Base-by-base conservation (phyloP, 2,797 vertebrate species). In the Onychomys torridus region DNA sequence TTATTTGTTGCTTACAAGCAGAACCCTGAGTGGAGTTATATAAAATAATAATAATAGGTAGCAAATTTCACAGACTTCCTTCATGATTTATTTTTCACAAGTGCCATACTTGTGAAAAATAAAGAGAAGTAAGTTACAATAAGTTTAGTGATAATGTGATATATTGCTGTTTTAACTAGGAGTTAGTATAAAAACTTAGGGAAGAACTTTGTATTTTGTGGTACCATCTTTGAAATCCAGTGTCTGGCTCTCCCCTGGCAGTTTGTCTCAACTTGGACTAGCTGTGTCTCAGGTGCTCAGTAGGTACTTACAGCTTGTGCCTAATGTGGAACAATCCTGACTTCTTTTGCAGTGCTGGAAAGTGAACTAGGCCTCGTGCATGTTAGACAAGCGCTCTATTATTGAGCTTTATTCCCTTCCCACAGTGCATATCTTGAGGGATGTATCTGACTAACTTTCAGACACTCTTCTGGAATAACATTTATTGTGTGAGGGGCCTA, bases 81-180 rank as follows among this genome's bases (percentile, higher is more conserved):
- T 95, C 21, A 29, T 73, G 32, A 52, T 67, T 16, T 2, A 17
- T 46, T 91, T n/a, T n/a, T n/a, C n/a, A n/a, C 37, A 83, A 59
- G 46, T 27, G 9, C 21, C 27, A 14, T 13, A 13, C 85, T 37
- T 94, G 52, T 76, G 57, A 92, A 92, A 52, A 89, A 11, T 55
- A 55, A 79, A 94, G 96, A 55, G 40, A 93, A 86, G 7, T 69
- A 93, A 82, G 27, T 76, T 52, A 61, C 27, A 52, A 21, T 76
- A 63, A n/a, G 82, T 75, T 95, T 89, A 57, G 5, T 34, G 6
- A 12, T 78, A 57, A 73, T 27, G 76, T 12, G 43, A 1, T n/a
- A 11, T 94, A 23, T 85, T 78, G 32, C 0, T 81, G 57, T 93
- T 63, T 92, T 13, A 90, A 61, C 5, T 27, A 23, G 19, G 25